A percentile compares a stretch with the other conserved stretches of the same genome.
These are phyloP conservation scores for Petrocephalus schoutedeni DNA, from an alignment of 2,797 vertebrate genomes.

Conservation along the genomic window DNA sequence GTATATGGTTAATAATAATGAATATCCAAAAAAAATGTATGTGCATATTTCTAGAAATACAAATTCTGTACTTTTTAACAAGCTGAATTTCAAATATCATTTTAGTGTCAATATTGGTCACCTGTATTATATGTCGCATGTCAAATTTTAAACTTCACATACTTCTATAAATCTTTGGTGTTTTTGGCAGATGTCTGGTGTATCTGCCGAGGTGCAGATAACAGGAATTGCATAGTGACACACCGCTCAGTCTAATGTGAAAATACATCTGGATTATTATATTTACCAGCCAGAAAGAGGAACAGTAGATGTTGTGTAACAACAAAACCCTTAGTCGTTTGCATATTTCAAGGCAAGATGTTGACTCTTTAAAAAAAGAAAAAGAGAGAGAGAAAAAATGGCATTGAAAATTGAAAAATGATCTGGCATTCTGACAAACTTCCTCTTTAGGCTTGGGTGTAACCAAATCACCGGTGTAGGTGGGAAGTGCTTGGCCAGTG, in stretches of 20 bases:
- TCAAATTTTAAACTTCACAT: neutral
- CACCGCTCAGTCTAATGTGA: neutral
- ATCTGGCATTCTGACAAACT: neutral
- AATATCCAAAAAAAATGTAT: neutral
- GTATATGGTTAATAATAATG: neutral
- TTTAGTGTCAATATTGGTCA: neutral
- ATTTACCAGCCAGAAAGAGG: neutral
- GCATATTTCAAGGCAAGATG: neutral
- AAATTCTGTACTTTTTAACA: neutral
- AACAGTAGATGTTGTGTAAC: neutral
- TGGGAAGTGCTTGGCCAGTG: constrained; percentile 71
- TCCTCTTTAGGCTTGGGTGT: constrained; percentile 70
- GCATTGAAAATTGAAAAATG: neutral
- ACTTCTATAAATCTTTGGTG: neutral
- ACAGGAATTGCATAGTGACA: neutral
- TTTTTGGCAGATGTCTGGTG: neutral
- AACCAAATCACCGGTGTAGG: constrained; percentile 81
- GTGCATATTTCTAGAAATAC: neutral
- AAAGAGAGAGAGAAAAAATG: neutral
- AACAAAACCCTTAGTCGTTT: neutral
- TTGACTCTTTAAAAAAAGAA: neutral
- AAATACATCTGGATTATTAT: neutral
- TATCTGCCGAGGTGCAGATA: neutral
- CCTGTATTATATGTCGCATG: neutral
- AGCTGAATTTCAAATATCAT: neutral